Evolutionary conservation across 2,888 invertebrate species (phyloP).

Genomic region (Oxystoma pomonae): DNA sequence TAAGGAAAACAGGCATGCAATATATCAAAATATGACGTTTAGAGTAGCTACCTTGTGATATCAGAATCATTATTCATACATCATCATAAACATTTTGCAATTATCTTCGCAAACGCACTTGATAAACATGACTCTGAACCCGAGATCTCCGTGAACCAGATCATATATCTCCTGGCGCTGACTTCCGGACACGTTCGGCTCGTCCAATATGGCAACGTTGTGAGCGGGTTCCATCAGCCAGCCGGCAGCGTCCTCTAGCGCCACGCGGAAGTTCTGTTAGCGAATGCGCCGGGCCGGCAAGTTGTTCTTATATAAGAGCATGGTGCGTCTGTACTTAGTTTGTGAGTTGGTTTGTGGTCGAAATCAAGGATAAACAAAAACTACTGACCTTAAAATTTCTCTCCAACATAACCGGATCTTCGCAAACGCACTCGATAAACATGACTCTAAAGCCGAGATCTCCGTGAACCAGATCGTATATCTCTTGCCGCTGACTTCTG

Average conservation of each 20-base stretch:
- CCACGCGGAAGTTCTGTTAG: conserved; percentile 76
- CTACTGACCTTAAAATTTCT: conserved; percentile 62
- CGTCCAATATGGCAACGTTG: conserved; percentile 70
- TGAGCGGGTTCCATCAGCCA: conserved; percentile 72
- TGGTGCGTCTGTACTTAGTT: too few species aligned
- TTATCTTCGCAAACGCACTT: conserved; percentile 85
- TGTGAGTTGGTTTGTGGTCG: too few species aligned
- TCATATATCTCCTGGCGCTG: conserved; percentile 74
- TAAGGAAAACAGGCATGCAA: too few species aligned
- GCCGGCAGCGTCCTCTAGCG: conserved; percentile 78
- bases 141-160: conserved; percentile 66
- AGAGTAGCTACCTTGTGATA: too few species aligned
- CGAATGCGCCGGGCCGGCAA: conserved; percentile 76
- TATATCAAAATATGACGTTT: too few species aligned
- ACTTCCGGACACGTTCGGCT: conserved; percentile 82
- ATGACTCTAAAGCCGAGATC: conserved; percentile 79
- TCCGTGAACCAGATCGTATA: conserved; percentile 67
- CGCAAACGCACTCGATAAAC: conserved; percentile 89
- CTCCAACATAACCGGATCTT: conserved; percentile 68
- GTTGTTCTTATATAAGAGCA: too few species aligned
- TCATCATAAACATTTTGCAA: too few species aligned
- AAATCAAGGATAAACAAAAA: too few species aligned
- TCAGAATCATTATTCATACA: too few species aligned
- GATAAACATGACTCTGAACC: conserved; percentile 84
- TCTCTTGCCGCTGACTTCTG: conserved; percentile 70